Evolutionary conservation across 2,113 vertebrate genomes (phyloP).

Genomic region (Pavo muticus): DNA sequence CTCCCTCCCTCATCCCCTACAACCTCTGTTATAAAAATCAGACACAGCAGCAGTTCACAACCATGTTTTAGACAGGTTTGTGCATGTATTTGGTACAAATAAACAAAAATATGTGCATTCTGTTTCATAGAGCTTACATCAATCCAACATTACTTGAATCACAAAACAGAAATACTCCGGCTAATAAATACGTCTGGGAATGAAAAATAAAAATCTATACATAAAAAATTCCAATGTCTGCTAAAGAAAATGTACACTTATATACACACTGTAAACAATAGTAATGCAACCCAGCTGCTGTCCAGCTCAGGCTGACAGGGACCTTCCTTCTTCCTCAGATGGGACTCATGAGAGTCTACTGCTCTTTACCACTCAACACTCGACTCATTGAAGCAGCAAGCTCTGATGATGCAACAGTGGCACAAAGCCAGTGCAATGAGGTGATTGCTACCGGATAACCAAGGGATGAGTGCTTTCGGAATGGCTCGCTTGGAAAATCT

Average conservation of each 20-base stretch:
- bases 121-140: conserved; percentile 61
- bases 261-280: conserved; percentile 79
- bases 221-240: conserved; percentile 59
- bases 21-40: background rate
- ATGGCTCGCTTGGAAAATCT: background rate
- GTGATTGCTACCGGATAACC: background rate
- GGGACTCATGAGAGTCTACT: background rate
- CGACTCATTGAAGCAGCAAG: background rate
- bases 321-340: background rate
- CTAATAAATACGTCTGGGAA: conserved; percentile 75
- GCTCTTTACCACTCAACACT: background rate
- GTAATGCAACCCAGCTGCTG: conserved; percentile 57
- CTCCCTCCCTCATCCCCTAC: background rate
- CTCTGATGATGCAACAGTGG: background rate
- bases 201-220: conserved; percentile 75
- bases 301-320: conserved; percentile 11
- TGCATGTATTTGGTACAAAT: conserved; percentile 76
- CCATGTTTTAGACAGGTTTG: conserved; percentile 1
- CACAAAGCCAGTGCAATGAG: background rate
- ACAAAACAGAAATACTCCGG: conserved; percentile 43
- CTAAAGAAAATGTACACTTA: conserved; percentile 78
- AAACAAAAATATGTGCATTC: conserved; percentile 69
- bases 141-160: conserved; percentile 24
- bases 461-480: background rate
- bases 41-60: background rate